phyloP scores from a whole-genome alignment of 2,113 vertebrate species.

The Balaenoptera acutorostrata region DNA sequence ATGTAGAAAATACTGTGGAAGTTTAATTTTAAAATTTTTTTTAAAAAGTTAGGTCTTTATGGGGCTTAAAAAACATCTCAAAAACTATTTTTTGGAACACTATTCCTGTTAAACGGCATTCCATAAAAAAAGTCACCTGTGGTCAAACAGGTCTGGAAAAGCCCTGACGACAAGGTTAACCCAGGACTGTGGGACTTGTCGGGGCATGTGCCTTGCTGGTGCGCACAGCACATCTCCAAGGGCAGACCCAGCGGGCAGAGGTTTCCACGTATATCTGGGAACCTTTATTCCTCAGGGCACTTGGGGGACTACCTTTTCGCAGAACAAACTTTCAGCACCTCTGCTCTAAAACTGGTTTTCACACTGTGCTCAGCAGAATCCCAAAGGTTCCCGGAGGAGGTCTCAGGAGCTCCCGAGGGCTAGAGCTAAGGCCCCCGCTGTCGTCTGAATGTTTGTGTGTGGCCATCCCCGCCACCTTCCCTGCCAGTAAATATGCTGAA shows the following conservation, averaged over 20 bases:
- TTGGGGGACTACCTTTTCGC: neutral
- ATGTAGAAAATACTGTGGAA: conserved; percentile 34
- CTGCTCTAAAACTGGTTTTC: neutral
- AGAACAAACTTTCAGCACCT: neutral
- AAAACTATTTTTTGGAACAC: neutral
- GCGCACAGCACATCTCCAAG: accelerated
- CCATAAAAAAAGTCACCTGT: neutral
- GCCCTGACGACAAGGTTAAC: neutral
- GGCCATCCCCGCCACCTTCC: neutral
- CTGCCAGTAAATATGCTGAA: neutral
- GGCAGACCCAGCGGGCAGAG: neutral
- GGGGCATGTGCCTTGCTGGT: accelerated
- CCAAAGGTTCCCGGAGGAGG: neutral
- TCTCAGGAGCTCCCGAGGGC: neutral
- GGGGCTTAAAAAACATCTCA: neutral
- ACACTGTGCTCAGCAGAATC: neutral
- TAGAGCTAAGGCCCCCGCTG: neutral
- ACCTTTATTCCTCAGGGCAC: neutral
- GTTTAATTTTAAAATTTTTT: neutral
- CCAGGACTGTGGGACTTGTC: accelerated
- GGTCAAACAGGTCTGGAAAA: neutral
- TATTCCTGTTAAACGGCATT: neutral
- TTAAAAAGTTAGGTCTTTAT: neutral
- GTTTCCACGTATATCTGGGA: neutral
- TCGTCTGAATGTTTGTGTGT: neutral